These are phyloP conservation scores for Sula dactylatra DNA, from an alignment of 2,113 vertebrate genomes.

Conservation along the genomic window DNA sequence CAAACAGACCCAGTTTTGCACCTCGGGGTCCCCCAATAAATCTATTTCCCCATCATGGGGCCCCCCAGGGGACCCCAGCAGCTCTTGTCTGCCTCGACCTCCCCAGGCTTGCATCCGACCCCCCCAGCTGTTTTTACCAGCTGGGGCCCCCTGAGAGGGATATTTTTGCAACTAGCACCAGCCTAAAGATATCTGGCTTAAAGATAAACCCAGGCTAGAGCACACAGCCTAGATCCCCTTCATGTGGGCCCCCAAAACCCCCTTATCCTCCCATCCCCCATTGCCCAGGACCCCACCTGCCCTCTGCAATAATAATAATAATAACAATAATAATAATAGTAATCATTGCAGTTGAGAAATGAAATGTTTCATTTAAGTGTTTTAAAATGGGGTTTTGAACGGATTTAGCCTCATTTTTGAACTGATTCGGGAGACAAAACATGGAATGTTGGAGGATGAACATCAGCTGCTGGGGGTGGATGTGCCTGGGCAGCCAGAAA, in stretches of 20 bases:
- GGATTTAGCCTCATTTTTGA: not conserved
- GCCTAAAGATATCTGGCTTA: not conserved
- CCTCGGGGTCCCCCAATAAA: not conserved
- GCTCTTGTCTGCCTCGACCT: not conserved
- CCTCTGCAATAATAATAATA: no score
- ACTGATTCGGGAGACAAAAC: not conserved
- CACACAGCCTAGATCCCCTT: rapidly evolving
- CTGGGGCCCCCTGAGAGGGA: no score
- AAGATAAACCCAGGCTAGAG: not conserved
- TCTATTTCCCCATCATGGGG: not conserved
- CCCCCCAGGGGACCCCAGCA: not conserved
- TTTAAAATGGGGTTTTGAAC: not conserved
- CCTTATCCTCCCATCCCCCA: no score
- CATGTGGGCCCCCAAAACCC: no score
- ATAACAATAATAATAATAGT: not conserved
- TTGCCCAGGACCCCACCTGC: no score
- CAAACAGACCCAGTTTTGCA: no score
- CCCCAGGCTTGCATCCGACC: no score
- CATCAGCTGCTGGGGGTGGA: not conserved
- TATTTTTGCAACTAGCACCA: not conserved
- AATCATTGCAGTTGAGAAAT: not conserved
- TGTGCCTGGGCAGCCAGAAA: not conserved
- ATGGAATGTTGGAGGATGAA: rapidly evolving
- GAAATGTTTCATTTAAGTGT: not conserved
- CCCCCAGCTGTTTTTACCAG: not conserved